These are phyloP conservation scores for Aurelia aurita DNA, from an alignment of 30 jellyfish, hydroid and myxozoan species.

Conservation along the genomic window DNA sequence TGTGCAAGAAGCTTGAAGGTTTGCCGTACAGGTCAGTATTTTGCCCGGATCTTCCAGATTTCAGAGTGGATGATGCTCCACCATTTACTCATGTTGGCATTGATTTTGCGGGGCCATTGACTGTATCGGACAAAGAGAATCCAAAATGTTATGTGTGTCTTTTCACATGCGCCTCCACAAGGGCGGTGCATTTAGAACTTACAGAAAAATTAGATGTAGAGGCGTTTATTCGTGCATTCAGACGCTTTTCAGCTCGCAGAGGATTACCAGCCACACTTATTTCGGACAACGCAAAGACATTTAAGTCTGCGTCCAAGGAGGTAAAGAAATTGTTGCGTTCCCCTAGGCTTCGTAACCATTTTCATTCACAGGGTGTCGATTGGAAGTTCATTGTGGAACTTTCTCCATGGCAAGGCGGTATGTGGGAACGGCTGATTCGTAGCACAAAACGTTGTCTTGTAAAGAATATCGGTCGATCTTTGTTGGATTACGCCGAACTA, in stretches of 20 bases:
- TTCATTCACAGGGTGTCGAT: constrained; percentile 8
- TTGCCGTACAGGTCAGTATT: constrained; percentile 20
- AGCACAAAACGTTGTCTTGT: constrained; percentile 35
- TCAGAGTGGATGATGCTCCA: constrained; percentile 38
- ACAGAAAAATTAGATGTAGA: constrained; percentile 6
- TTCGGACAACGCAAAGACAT: constrained; percentile 45
- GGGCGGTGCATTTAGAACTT: constrained; percentile 63
- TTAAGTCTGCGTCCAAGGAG: constrained; percentile 30
- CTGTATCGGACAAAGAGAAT: background rate
- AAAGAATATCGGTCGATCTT: constrained; percentile 21
- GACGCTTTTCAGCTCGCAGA: constrained; percentile 31
- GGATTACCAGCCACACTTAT: constrained; percentile 38
- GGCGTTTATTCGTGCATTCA: constrained; percentile 14
- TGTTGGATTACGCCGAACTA: too few relatives aligned
- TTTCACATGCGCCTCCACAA: constrained; percentile 54
- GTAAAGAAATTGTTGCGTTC: constrained; percentile 18
- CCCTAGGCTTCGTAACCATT: constrained; percentile 2
- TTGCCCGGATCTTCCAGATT: constrained; percentile 24
- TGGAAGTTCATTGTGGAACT: constrained; percentile 34
- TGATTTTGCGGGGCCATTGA: constrained; percentile 62
- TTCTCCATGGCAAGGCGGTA: constrained; percentile 66
- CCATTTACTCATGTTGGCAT: constrained; percentile 60
- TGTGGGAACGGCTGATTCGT: constrained; percentile 49
- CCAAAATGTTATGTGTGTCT: constrained; percentile 37
- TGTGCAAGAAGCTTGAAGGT: constrained; percentile 63